A percentile compares a stretch with the other conserved stretches of the same genome.
phyloP scores from a whole-genome alignment of 2,797 vertebrate species.

The Chloroceryle amazona region DNA sequence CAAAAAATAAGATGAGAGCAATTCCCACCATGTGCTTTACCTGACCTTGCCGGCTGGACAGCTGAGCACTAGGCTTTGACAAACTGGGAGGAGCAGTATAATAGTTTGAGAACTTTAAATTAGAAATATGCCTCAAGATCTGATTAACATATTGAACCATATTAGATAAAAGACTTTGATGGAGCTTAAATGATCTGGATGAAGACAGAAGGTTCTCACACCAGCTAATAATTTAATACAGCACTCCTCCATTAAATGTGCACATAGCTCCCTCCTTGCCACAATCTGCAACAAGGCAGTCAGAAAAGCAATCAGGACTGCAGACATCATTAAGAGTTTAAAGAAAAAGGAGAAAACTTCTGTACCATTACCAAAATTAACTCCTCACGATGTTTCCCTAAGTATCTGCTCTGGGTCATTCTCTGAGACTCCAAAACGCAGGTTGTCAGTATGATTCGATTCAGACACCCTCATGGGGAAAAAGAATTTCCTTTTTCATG shows the following conservation, averaged over 20 bases:
- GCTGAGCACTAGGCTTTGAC: neutral
- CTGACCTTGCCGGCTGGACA: rapidly evolving
- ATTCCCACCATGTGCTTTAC: neutral
- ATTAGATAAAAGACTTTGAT: neutral
- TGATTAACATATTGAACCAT: neutral
- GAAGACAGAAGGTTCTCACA: neutral
- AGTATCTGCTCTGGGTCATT: neutral
- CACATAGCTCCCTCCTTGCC: neutral
- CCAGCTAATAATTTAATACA: neutral
- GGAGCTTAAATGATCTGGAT: neutral
- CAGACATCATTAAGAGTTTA: neutral
- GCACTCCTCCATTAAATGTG: neutral
- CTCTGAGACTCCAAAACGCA: neutral
- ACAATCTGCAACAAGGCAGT: neutral
- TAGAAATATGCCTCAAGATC: neutral
- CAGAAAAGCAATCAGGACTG: neutral
- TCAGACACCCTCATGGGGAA: neutral
- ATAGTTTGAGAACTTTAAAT: neutral
- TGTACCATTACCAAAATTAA: neutral
- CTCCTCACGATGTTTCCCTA: neutral
- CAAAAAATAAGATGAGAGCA: neutral
- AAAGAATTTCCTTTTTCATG: neutral
- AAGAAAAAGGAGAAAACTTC: neutral
- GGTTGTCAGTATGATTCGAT: neutral
- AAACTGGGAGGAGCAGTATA: neutral